Evolutionary conservation across 2,113 vertebrate species (phyloP).

Genomic region (Ursus arctos): DNA sequence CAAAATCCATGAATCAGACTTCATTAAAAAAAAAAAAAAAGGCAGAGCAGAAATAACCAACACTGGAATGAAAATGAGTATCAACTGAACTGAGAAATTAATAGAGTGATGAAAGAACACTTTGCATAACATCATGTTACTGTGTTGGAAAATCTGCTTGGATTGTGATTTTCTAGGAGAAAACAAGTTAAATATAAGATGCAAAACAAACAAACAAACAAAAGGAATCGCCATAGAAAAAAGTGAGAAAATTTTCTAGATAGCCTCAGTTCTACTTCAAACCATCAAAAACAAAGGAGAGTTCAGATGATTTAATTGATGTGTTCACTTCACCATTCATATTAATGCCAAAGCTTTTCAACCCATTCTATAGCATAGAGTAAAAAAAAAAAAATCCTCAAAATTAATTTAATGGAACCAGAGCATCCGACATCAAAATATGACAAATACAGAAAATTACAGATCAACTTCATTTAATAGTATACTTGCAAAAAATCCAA

Average conservation of each 20-base stretch:
- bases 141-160: not conserved
- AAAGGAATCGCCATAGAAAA: not conserved
- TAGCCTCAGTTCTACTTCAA: not conserved
- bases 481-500: not conserved
- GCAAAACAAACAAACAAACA: not conserved
- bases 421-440: not conserved
- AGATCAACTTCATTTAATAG: not conserved
- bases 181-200: not conserved
- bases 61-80: not conserved
- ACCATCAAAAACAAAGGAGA: not conserved
- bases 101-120: not conserved
- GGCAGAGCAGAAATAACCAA: not conserved
- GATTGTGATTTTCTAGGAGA: not conserved
- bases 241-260: not conserved
- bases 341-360: not conserved
- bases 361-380: not conserved
- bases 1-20: not conserved
- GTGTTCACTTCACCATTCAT: not conserved
- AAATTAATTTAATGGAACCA: not conserved
- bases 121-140: not conserved
- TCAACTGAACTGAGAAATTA: not conserved
- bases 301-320: not conserved
- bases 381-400: not conserved
- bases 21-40: not conserved
- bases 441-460: conserved; percentile 26